Conservation (phyloP, 2,113 vertebrate genomes). For the Trichomycterus rosablanca region DNA sequence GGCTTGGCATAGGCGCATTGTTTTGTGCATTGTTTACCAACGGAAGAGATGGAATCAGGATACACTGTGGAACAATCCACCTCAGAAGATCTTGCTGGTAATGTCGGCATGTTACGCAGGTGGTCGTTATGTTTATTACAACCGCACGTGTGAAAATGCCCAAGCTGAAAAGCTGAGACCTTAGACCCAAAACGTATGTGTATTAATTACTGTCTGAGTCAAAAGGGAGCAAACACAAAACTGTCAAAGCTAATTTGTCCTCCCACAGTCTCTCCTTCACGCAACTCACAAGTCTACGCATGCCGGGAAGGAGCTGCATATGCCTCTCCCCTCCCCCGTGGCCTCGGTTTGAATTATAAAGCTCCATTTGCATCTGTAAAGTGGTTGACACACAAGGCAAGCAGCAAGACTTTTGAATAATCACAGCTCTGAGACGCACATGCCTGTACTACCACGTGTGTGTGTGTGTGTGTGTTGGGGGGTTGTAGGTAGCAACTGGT, state of each 20-base stretch:
- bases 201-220: no score
- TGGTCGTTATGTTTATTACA: no score
- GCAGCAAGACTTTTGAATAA: constrained; percentile 36
- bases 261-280: not conserved
- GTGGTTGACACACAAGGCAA: constrained; percentile 36
- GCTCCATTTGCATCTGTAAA: constrained; percentile 45
- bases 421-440: constrained; percentile 32
- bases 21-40: no score
- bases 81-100: no score
- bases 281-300: constrained; percentile 28
- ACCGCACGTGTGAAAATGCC: no score
- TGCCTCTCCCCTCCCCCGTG: constrained; percentile 28
- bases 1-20: no score
- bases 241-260: not conserved
- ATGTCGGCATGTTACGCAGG: no score
- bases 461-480: not conserved
- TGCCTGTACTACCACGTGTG: constrained; percentile 31
- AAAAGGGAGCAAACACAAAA: no score
- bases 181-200: no score
- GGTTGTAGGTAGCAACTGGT: constrained; percentile 21
- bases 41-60: no score
- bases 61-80: no score
- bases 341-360: constrained; percentile 30
- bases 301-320: constrained; percentile 34
- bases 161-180: no score